A percentile compares a stretch with the other conserved stretches of the same genome.
Conservation (phyloP, 1,140 invertebrate species). For the Micrasema longulum region DNA sequence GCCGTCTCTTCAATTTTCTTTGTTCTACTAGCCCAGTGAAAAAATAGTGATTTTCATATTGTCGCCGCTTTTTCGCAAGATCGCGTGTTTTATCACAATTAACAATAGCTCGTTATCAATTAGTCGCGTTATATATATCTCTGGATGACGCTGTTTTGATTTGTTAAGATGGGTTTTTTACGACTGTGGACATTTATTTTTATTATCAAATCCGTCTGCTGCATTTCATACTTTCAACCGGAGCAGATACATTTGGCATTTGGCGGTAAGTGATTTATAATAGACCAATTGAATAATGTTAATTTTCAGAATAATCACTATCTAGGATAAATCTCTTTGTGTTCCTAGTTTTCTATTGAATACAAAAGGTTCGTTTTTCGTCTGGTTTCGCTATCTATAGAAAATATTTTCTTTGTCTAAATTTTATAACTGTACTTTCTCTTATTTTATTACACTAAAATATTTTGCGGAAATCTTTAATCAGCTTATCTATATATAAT, state of each 20-base stretch:
- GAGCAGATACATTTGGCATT: conserved; percentile 51
- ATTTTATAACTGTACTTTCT: conserved; percentile 22
- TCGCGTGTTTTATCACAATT: no score
- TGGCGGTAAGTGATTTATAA: conserved; percentile 49
- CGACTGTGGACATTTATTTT: conserved; percentile 35
- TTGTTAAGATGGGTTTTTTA: conserved; percentile 35
- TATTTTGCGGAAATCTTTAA: no score
- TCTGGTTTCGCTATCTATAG: no score
- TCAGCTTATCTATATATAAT: no score
- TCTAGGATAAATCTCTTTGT: no score
- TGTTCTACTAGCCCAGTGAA: conserved; percentile 39
- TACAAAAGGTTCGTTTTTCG: neutral
- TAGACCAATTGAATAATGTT: no score
- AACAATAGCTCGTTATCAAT: no score
- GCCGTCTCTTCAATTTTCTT: conserved; percentile 32
- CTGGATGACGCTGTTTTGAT: conserved; percentile 14
- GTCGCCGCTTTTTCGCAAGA: neutral
- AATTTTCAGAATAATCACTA: no score
- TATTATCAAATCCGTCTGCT: conserved; percentile 12
- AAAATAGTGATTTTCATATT: conserved; percentile 4
- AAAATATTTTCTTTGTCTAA: conserved; percentile 19
- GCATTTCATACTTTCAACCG: conserved; percentile 36
- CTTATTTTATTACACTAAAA: neutral
- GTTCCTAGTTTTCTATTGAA: no score
- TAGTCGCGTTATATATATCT: no score